Evolutionary conservation across 1,140 invertebrate species (phyloP).

Genomic region (Papilio polytes): DNA sequence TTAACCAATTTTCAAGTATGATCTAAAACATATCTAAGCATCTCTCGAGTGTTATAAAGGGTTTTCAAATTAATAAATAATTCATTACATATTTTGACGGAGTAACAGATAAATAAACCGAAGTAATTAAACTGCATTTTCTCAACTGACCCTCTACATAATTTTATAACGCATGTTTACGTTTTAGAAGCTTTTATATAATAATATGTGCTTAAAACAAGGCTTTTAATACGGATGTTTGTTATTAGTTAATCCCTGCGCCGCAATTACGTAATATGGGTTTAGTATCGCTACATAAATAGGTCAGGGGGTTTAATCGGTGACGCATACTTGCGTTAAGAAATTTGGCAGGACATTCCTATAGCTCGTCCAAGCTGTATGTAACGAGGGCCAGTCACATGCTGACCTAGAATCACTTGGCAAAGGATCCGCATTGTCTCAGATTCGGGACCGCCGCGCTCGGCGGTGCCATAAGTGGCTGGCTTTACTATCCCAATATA

Average conservation of each 20-base stretch:
- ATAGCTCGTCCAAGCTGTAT: constrained; percentile 73
- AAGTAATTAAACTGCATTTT: background rate
- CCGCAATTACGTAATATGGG: constrained; percentile 38
- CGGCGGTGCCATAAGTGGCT: constrained; percentile 33
- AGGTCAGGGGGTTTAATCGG: constrained; percentile 50
- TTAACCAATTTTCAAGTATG: no score
- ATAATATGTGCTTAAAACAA: constrained; percentile 5
- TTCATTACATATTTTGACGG: no score
- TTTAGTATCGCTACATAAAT: constrained; percentile 47
- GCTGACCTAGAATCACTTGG: constrained; percentile 76
- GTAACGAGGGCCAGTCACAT: constrained; percentile 69
- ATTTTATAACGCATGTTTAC: background rate
- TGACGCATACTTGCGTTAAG: constrained; percentile 63
- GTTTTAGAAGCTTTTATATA: background rate
- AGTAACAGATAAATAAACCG: background rate
- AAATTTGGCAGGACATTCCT: constrained; percentile 71
- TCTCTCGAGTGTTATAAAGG: no score
- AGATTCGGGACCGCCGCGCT: constrained; percentile 9
- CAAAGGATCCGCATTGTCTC: constrained; percentile 49
- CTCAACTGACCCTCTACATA: background rate
- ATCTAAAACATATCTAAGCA: no score
- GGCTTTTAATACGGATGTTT: constrained; percentile 27
- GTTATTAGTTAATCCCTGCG: constrained; percentile 28
- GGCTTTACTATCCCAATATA: background rate
- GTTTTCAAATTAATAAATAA: no score